phyloP scores from a whole-genome alignment of 2,797 vertebrate species.

The Chrosomus eos region DNA sequence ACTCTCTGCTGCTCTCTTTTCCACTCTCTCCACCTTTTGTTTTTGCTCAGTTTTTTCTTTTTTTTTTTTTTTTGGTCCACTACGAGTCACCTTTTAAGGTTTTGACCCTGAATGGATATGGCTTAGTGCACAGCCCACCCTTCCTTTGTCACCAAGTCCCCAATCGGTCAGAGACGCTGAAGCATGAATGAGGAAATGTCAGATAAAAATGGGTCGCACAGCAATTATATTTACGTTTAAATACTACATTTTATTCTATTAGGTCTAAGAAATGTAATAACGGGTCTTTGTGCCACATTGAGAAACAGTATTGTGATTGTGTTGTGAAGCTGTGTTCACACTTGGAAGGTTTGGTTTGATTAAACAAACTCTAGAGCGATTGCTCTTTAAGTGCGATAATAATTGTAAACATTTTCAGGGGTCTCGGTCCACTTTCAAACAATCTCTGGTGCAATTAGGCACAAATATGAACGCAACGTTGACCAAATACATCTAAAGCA shows the following conservation, averaged over 20 bases:
- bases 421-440: not conserved
- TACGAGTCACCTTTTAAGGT: conserved; percentile 36
- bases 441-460: not conserved
- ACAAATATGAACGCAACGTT: not conserved
- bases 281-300: not conserved
- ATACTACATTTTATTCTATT: not conserved
- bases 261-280: not conserved
- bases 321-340: not conserved
- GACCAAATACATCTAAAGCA: not conserved
- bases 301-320: not conserved
- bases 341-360: not conserved
- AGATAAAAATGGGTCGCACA: conserved; percentile 12
- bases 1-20: conserved; percentile 51
- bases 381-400: not conserved
- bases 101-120: conserved; percentile 33
- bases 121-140: conserved; percentile 29
- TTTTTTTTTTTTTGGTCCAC: conserved; percentile 6
- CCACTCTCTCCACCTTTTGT: not conserved
- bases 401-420: not conserved
- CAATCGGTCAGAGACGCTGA: conserved; percentile 17
- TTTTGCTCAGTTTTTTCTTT: conserved; percentile 18
- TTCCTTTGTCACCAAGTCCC: not conserved
- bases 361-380: not conserved
- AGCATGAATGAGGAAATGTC: conserved; percentile 33
- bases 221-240: too few relatives aligned